Conservation (phyloP, 2,888 invertebrate genomes). For the Athetis lepigone region DNA sequence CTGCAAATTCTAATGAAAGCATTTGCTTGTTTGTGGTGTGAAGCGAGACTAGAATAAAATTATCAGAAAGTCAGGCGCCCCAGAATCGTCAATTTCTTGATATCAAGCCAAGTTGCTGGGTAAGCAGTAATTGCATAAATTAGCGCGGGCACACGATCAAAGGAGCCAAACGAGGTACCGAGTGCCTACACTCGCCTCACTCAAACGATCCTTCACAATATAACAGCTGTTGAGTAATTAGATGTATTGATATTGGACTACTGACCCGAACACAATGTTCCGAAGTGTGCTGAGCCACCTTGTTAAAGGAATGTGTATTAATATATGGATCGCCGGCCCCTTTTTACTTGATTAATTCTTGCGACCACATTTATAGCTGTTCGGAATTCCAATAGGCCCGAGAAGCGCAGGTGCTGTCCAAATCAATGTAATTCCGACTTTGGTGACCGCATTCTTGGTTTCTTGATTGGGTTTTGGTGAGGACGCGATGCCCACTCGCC, state of each 20-base stretch:
- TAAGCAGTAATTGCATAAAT: constrained; percentile 79
- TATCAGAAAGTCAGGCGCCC: constrained; percentile 51
- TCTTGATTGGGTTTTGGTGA: constrained; percentile 27
- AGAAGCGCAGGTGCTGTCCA: constrained; percentile 9
- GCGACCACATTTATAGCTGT: constrained; percentile 32
- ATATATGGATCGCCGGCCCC: constrained; percentile 25
- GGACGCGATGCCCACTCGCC: not conserved
- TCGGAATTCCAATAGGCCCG: constrained; percentile 35
- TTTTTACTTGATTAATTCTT: constrained; percentile 48
- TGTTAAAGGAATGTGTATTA: constrained; percentile 16
- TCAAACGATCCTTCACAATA: constrained; percentile 63
- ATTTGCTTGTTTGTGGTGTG: constrained; percentile 51
- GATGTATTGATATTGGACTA: constrained; percentile 50
- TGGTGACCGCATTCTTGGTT: constrained; percentile 37
- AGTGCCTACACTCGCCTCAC: constrained; percentile 63
- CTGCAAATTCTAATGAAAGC: constrained; percentile 49
- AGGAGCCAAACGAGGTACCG: constrained; percentile 67
- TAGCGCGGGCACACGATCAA: constrained; percentile 75
- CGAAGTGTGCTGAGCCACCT: constrained; percentile 1
- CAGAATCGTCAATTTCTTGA: constrained; percentile 68
- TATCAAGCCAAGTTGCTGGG: constrained; percentile 71
- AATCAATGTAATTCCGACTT: constrained; percentile 36
- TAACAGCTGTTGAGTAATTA: constrained; percentile 59
- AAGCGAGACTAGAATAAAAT: constrained; percentile 60
- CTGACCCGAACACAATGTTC: constrained; percentile 36